Conservation (phyloP, 1,140 invertebrate species). For the Hylaeus volcanicus region DNA sequence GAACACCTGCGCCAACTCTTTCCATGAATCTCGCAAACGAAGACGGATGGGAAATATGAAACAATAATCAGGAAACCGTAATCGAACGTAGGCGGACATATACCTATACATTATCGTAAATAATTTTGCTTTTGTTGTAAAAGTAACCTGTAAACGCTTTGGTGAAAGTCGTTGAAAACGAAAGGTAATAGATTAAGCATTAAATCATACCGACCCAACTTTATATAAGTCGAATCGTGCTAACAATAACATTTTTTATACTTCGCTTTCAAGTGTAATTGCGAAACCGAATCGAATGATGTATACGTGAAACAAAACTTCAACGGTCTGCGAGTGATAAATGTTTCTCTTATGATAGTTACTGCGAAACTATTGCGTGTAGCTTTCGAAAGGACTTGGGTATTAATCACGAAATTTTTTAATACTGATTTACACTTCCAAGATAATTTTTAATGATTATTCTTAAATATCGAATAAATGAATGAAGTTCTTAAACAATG, state of each 20-base stretch:
- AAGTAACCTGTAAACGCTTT: conserved; percentile 52
- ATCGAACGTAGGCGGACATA: background rate
- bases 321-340: background rate
- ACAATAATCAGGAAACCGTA: conserved; percentile 14
- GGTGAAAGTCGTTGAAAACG: conserved; percentile 68
- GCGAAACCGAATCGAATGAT: conserved; percentile 38
- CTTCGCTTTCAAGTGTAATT: conserved; percentile 28
- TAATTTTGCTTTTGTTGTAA: conserved; percentile 55
- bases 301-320: conserved; percentile 22
- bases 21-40: background rate
- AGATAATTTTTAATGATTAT: too few species aligned
- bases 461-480: too few species aligned
- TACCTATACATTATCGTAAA: background rate
- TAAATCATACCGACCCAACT: conserved; percentile 42
- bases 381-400: too few species aligned
- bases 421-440: too few species aligned
- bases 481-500: too few species aligned
- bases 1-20: background rate
- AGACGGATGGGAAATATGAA: background rate
- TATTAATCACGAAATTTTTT: background rate
- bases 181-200: conserved; percentile 49
- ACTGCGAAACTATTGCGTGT: background rate
- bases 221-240: background rate
- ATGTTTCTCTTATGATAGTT: background rate
- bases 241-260: conserved; percentile 33